phyloP scores from a whole-genome alignment of 2,888 invertebrate genomes.

The Leuctra nigra region DNA sequence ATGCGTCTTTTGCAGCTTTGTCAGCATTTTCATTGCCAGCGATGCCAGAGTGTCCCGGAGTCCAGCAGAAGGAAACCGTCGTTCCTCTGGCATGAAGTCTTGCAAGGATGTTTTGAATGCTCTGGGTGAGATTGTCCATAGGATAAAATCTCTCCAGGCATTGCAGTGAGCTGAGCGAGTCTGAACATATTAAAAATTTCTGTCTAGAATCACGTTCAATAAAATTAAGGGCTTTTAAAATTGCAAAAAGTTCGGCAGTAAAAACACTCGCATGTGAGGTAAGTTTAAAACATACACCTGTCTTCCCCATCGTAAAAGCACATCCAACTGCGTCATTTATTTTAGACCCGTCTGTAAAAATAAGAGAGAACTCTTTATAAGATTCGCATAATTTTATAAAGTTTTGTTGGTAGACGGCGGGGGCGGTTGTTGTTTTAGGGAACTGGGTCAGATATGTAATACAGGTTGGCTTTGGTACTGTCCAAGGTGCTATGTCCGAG shows the following conservation, averaged over 20 bases:
- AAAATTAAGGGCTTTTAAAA: neutral
- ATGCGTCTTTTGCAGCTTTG: neutral
- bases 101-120: conserved; percentile 1
- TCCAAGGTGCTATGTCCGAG: neutral
- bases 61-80: no score
- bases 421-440: neutral
- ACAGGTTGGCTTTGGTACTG: neutral
- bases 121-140: neutral
- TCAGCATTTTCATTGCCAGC: neutral
- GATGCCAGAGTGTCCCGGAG: neutral
- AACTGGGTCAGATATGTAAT: neutral
- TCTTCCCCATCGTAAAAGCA: neutral
- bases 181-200: no score
- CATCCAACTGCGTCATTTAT: neutral
- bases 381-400: neutral
- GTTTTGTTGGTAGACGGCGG: neutral
- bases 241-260: neutral
- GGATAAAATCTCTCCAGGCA: neutral
- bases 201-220: neutral
- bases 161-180: neutral
- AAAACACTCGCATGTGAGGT: neutral
- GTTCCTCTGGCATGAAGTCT: no score
- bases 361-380: neutral
- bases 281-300: neutral
- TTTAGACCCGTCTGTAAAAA: neutral